Conservation (phyloP, 2,113 vertebrate genomes). For the Parus major region DNA sequence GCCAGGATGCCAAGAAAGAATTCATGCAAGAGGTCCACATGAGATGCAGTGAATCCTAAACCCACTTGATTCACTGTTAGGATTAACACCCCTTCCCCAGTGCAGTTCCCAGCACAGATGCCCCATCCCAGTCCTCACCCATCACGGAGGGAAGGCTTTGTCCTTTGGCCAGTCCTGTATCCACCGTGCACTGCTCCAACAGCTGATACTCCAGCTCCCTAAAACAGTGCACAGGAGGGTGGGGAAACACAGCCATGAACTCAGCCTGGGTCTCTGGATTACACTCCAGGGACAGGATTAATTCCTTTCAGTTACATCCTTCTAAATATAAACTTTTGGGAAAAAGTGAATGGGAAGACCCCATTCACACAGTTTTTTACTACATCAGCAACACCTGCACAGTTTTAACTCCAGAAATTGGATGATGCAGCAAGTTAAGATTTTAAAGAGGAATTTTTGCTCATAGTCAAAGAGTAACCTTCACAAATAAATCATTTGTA, state of each 20-base stretch:
- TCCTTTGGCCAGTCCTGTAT: constrained; percentile 84
- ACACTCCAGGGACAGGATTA: background rate
- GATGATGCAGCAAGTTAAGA: background rate
- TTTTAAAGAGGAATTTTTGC: background rate
- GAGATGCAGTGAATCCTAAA: background rate
- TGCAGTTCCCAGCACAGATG: background rate
- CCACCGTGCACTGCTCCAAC: constrained; percentile 91
- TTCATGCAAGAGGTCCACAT: fast-evolving
- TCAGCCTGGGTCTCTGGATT: background rate
- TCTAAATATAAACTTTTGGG: background rate
- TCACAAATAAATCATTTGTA: background rate
- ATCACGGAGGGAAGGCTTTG: constrained; percentile 88
- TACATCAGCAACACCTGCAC: background rate
- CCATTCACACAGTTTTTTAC: background rate
- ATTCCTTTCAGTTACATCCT: background rate
- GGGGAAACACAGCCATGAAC: background rate
- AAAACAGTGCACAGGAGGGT: background rate
- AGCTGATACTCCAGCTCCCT: constrained; percentile 90
- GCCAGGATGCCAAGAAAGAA: background rate
- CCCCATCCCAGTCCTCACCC: constrained; percentile 74
- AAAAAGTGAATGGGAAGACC: too few relatives aligned
- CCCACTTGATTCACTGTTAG: background rate
- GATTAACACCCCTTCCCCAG: background rate
- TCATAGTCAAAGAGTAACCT: background rate
- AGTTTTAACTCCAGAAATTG: background rate